Percentiles rank a stretch among this genome's conserved stretches.
phyloP scores from a whole-genome alignment of 2,888 invertebrate species.

The Plagodis pulveraria region DNA sequence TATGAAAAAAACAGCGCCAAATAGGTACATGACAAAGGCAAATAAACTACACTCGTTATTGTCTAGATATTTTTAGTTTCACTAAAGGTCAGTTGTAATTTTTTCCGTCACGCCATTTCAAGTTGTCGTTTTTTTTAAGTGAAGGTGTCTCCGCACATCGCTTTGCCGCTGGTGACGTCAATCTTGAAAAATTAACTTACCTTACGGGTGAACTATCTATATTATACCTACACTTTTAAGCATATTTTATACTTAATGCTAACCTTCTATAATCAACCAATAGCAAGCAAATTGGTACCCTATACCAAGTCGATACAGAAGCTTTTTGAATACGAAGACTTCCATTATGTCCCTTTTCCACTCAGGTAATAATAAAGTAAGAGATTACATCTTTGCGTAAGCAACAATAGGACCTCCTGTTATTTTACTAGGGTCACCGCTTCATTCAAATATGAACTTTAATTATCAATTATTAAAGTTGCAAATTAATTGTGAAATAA shows the following conservation, averaged over 20 bases:
- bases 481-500: conserved; percentile 37
- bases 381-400: conserved; percentile 82
- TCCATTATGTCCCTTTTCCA: conserved; percentile 59
- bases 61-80: conserved; percentile 11
- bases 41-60: conserved; percentile 16
- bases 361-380: conserved; percentile 80
- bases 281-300: conserved; percentile 35
- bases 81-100: conserved; percentile 19
- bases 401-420: conserved; percentile 77
- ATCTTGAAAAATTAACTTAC: conserved; percentile 43
- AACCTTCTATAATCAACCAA: conserved; percentile 40
- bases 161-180: conserved; percentile 21
- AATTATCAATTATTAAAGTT: too few relatives aligned
- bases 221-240: not conserved
- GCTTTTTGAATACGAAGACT: conserved; percentile 24
- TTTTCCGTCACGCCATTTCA: conserved; percentile 21
- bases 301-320: conserved; percentile 17
- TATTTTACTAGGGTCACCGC: conserved; percentile 61
- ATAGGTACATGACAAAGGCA: conserved; percentile 7
- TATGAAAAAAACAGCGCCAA: too few relatives aligned
- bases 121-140: conserved; percentile 1
- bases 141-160: not conserved
- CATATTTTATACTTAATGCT: conserved; percentile 40
- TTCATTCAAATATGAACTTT: conserved; percentile 46
- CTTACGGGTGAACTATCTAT: conserved; percentile 17